Evolutionary conservation across 2,113 vertebrate species (phyloP).

Genomic region (Sakesphorus luctuosus): DNA sequence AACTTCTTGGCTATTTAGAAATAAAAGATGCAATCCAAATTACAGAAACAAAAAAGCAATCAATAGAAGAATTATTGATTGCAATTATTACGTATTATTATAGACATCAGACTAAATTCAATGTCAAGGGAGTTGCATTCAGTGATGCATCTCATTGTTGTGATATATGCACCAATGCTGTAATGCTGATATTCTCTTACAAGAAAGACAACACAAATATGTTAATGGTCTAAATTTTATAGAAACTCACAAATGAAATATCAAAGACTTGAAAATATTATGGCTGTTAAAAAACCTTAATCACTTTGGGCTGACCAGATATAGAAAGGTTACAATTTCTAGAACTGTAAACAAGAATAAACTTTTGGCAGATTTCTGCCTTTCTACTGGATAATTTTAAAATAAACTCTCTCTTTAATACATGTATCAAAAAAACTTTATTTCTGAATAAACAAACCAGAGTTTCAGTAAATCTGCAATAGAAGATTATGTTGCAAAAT

Average conservation of each 20-base stretch:
- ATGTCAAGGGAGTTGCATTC: background rate
- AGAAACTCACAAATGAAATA: background rate
- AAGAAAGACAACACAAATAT: background rate
- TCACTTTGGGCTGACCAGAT: background rate
- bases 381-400: background rate
- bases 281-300: background rate
- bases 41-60: background rate
- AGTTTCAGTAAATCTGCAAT: background rate
- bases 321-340: background rate
- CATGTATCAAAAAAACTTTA: background rate
- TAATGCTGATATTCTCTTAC: background rate
- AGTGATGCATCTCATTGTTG: background rate
- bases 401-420: background rate
- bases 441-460: background rate
- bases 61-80: background rate
- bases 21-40: background rate
- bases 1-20: background rate
- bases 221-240: background rate
- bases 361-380: background rate
- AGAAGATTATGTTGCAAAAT: background rate
- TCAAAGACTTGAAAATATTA: background rate
- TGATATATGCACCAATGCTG: background rate
- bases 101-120: background rate
- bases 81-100: background rate
- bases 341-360: background rate